Base-by-base conservation (phyloP, 2,797 vertebrate species). In the Hyperoplus lanceolatus region DNA sequence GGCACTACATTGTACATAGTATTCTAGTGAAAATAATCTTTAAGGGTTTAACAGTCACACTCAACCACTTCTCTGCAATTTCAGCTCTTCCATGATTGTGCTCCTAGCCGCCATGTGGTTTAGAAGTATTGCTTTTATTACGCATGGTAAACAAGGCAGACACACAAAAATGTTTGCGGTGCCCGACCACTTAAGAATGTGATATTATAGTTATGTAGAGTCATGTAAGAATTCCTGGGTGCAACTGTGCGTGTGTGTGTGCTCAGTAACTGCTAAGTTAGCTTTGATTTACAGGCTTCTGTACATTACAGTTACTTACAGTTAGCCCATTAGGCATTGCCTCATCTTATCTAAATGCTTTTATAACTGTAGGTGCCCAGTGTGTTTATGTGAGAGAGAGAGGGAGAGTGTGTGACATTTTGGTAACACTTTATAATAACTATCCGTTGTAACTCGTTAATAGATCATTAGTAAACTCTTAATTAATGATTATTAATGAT, bases 111-210 rank as follows among this genome's bases (percentile, higher is more conserved):
- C 29, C 29, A 29, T 83, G 77, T 66, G 70, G 82, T 81, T 86
- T n/a, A 55, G 59, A 67, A 51, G 57, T 76, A 63, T 18, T 74
- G 73, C 45, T 82, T 89, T 87, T 84, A 82, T 83, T 73, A 58
- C 58, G 4, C 53, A 72, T 72, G 80, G 80, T 77, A 88, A 86
- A 86, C 70, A 54, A 53, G 54, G 74, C 82, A 80, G 60, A 79
- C 70, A 72, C 58, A 58, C 77, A 76, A 70, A 85, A 74, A 78
- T 61, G 43, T 38, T 18, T 81, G 87, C 54, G 75, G 75, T 80
- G 50, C 56, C 45, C 36, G 46, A 56, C 48, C 36, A 54, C 65
- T 51, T 51, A 48, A 77, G 63, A 80, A 81, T 79, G 60, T 76
- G 38, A 83, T 73, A 66, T 77, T 70, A 70, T 66, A 67, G 72